A percentile compares a stretch with the other conserved stretches of the same genome.
These are phyloP conservation scores for Microcebus griseorufus DNA, from an alignment of 2,113 vertebrate genomes.

Conservation along the genomic window DNA sequence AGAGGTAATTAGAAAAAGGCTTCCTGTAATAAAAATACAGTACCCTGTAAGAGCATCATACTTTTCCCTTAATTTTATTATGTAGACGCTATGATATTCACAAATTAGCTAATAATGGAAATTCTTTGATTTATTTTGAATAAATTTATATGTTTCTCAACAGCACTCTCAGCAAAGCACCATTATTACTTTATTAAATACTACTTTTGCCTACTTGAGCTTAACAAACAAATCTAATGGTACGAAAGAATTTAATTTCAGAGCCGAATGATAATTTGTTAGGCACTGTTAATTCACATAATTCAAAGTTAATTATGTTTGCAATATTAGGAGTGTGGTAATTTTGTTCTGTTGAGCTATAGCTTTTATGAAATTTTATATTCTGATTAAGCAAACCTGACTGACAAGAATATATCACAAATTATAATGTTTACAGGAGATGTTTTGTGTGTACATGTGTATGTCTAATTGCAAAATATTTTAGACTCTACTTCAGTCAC, in stretches of 20 bases:
- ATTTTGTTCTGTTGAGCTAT: slow-evolving; percentile 87
- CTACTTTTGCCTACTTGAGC: slow-evolving; percentile 87
- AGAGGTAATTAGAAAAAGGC: slow-evolving; percentile 51
- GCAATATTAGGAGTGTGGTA: slow-evolving; percentile 84
- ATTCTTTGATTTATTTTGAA: slow-evolving; percentile 82
- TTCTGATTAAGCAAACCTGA: slow-evolving; percentile 83
- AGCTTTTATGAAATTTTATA: slow-evolving; percentile 85
- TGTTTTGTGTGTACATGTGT: slow-evolving; percentile 50
- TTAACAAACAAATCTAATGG: slow-evolving; percentile 91
- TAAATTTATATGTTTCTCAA: slow-evolving; percentile 82
- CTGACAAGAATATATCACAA: slow-evolving; percentile 71
- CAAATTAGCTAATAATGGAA: slow-evolving; percentile 81
- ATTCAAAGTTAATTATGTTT: slow-evolving; percentile 92
- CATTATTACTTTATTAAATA: slow-evolving; percentile 88
- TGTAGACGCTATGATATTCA: slow-evolving; percentile 59
- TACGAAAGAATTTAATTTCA: slow-evolving; percentile 91
- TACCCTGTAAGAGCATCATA: slow-evolving; percentile 59
- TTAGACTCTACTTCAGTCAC: slow-evolving; percentile 32
- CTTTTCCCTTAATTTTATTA: slow-evolving; percentile 69
- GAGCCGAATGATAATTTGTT: slow-evolving; percentile 90
- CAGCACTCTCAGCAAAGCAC: slow-evolving; percentile 81
- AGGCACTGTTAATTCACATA: slow-evolving; percentile 90
- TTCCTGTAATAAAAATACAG: slow-evolving; percentile 52
- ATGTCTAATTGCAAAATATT: slow-evolving; percentile 34
- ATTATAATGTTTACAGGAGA: slow-evolving; percentile 30